These are phyloP conservation scores for Morelia viridis DNA, from an alignment of 2,797 vertebrate genomes.

Conservation along the genomic window DNA sequence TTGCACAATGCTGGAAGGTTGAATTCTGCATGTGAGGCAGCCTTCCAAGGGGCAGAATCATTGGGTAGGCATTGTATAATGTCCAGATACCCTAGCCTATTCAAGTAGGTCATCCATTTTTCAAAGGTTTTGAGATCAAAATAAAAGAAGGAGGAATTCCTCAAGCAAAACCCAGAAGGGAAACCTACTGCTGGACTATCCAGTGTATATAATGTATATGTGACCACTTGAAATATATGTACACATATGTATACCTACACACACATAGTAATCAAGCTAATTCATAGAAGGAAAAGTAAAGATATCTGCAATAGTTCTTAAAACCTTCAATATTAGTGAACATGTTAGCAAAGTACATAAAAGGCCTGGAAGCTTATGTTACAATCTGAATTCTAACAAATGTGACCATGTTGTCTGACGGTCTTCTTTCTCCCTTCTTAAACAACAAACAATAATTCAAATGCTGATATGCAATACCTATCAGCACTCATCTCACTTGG, in stretches of 20 bases:
- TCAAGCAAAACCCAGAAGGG: background rate
- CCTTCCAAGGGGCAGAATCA: background rate
- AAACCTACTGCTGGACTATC: background rate
- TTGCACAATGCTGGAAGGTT: background rate
- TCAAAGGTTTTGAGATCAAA: background rate
- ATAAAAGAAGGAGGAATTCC: background rate
- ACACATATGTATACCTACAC: background rate
- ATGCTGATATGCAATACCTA: background rate
- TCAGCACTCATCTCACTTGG: background rate
- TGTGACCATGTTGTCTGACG: background rate
- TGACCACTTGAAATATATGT: background rate
- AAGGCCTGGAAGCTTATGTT: background rate
- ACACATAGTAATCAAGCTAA: background rate
- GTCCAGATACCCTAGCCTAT: background rate
- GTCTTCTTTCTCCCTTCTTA: background rate
- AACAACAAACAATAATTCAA: background rate
- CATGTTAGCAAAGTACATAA: background rate
- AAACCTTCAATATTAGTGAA: background rate
- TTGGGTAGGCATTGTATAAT: background rate
- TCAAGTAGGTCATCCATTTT: background rate
- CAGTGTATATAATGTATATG: background rate
- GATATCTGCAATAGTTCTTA: background rate
- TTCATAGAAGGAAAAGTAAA: background rate
- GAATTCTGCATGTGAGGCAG: background rate
- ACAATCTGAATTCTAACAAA: background rate